Evolutionary conservation across 2,113 vertebrate genomes (phyloP), one percentile per base, ranked within the genome.

Genomic region (Chionodraco myersi): DNA sequence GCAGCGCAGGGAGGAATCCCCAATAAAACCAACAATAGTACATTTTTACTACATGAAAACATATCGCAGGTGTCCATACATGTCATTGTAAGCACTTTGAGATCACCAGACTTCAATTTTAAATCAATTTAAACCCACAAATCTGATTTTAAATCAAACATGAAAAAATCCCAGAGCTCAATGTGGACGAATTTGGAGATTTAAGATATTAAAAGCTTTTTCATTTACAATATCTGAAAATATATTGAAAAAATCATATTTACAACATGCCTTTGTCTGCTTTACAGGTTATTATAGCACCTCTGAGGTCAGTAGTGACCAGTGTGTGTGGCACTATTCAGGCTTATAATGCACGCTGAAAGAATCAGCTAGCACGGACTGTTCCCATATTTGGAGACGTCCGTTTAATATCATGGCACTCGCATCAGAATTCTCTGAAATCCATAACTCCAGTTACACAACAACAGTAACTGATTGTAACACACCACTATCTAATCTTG

Each of bases 1-100:
- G 80, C 57, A 82, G 73, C 70, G 64, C 70, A 87, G 72, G 65
- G 68, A 89, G 86, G 89, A 47, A 85, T 80, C 79, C 88, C 88
- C 80, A 79, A 52, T 77, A 62, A 81, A 70, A 83, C 10, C 10
- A 80, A 7, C 3, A 68, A 48, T 51, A 52, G 9, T 13, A 34
- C 1, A 14, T 61, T 77, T 69, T 68, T 26, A 61, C 26, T 21
- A 3, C 36, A 41, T 41, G 12, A 2, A 18, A 52, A 30, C 51
- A 52, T 12, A 44, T 16, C 5, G 64, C 1, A n/a, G 23, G 2
- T 12, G 57, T 6, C 1, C 0, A 51, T 0, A 70, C 26, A 41
- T 68, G 47, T 1, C 23, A 78, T 52, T 49, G 1, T 30, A 0
- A 4, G 41, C 30, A 56, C 36, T 73, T 75, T 54, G 11, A 23